Conservation (phyloP, 2,888 invertebrate species). For the Anticlea derivata region DNA sequence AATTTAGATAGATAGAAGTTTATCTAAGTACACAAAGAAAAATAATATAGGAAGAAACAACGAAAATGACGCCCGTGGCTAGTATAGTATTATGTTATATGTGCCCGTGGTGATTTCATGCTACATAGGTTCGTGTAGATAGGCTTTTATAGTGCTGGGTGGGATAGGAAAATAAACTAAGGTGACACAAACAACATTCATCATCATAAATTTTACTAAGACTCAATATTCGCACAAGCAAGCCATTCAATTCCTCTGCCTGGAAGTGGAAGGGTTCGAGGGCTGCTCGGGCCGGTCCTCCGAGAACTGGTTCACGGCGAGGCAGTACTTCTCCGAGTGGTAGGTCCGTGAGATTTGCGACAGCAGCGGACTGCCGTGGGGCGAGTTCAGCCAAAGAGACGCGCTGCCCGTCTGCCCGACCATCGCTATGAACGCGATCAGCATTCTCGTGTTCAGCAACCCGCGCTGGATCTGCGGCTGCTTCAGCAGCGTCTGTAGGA, state of each 20-base stretch:
- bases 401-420: constrained; percentile 74
- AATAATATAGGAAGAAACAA: too few relatives aligned
- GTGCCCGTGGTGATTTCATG: too few relatives aligned
- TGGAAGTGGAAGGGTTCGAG: constrained; percentile 62
- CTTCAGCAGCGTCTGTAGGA: constrained; percentile 66
- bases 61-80: too few relatives aligned
- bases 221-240: too few relatives aligned
- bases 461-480: constrained; percentile 77
- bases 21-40: too few relatives aligned
- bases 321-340: constrained; percentile 76
- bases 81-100: too few relatives aligned
- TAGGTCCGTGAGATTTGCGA: constrained; percentile 77
- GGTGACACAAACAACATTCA: too few relatives aligned
- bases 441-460: constrained; percentile 71
- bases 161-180: too few relatives aligned
- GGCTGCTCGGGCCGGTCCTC: constrained; percentile 44
- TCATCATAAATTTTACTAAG: too few relatives aligned
- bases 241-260: constrained; percentile 49
- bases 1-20: too few relatives aligned
- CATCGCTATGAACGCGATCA: constrained; percentile 76
- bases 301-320: constrained; percentile 77
- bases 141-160: too few relatives aligned
- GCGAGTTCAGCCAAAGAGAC: constrained; percentile 72
- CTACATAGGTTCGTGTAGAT: too few relatives aligned
- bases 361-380: constrained; percentile 72